phyloP scores from a whole-genome alignment of 1,140 invertebrate species.

The Pachypeltis micranthus region DNA sequence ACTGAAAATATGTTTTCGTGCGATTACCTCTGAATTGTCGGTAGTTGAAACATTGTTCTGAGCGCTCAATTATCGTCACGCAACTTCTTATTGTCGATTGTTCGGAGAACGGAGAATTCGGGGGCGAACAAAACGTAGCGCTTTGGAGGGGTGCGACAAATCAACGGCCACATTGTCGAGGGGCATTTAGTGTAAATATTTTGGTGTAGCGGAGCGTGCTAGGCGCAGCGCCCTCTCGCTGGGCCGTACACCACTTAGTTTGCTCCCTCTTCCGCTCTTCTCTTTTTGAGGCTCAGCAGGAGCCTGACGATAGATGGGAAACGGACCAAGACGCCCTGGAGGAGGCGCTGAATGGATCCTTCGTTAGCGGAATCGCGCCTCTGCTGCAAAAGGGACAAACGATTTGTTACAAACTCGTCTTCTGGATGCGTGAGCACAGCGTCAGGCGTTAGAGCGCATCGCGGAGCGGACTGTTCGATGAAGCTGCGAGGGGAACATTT shows the following conservation, averaged over 20 bases:
- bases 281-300: no score
- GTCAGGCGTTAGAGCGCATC: no score
- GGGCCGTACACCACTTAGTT: conserved; percentile 13
- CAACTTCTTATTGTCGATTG: background rate
- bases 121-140: background rate
- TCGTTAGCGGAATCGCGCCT: background rate
- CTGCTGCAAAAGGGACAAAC: background rate
- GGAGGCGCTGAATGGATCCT: background rate
- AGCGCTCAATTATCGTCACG: background rate
- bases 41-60: conserved; percentile 1
- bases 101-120: no score
- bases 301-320: no score
- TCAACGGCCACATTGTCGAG: background rate
- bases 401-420: conserved; percentile 1
- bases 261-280: no score
- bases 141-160: background rate
- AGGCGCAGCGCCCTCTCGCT: background rate
- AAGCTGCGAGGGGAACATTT: no score
- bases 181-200: conserved; percentile 16
- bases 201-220: conserved; percentile 7
- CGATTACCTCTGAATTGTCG: background rate
- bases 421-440: background rate
- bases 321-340: background rate
- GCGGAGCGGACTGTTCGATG: no score
- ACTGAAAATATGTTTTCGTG: background rate